Conservation (phyloP, 2,113 vertebrate species). For the Pholis gunnellus region DNA sequence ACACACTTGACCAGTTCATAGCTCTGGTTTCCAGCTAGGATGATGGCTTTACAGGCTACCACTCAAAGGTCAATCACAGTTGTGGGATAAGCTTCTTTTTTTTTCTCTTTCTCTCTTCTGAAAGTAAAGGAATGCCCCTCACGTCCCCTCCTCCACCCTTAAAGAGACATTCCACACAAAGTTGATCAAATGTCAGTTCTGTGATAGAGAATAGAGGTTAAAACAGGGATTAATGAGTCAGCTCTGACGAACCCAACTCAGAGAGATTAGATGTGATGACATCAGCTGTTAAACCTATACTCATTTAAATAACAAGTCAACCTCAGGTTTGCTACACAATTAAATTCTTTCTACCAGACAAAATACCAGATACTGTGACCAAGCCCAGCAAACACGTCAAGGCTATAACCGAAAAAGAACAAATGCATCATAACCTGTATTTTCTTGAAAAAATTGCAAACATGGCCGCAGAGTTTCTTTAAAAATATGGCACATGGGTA, state of each 20-base stretch:
- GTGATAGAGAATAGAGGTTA: neutral
- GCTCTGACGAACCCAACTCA: neutral
- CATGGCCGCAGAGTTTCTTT: conserved; percentile 44
- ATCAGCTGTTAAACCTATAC: conserved; percentile 4
- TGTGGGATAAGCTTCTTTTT: conserved; percentile 50
- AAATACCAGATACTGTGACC: neutral
- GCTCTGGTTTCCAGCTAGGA: conserved; percentile 63
- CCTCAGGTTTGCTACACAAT: neutral
- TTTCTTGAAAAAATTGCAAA: conserved; percentile 25
- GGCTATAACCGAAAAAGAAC: conserved; percentile 11
- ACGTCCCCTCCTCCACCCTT: conserved; percentile 33
- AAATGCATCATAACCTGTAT: conserved; percentile 12
- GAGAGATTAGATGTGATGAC: conserved; percentile 10
- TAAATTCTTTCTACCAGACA: conserved; percentile 6
- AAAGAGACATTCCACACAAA: conserved; percentile 48
- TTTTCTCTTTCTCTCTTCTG: neutral
- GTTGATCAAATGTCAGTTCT: conserved; percentile 48
- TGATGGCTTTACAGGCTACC: conserved; percentile 50
- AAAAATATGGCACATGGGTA: conserved; percentile 53
- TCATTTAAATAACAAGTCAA: neutral
- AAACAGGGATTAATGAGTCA: neutral
- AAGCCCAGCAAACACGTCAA: conserved; percentile 6
- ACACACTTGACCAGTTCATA: conserved; percentile 72
- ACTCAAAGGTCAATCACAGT: conserved; percentile 70
- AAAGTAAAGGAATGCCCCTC: conserved; percentile 53